A percentile compares a stretch with the other conserved stretches of the same genome.
These are phyloP conservation scores for Leptura quadrifasciata DNA, from an alignment of 2,888 invertebrate species.

Conservation along the genomic window DNA sequence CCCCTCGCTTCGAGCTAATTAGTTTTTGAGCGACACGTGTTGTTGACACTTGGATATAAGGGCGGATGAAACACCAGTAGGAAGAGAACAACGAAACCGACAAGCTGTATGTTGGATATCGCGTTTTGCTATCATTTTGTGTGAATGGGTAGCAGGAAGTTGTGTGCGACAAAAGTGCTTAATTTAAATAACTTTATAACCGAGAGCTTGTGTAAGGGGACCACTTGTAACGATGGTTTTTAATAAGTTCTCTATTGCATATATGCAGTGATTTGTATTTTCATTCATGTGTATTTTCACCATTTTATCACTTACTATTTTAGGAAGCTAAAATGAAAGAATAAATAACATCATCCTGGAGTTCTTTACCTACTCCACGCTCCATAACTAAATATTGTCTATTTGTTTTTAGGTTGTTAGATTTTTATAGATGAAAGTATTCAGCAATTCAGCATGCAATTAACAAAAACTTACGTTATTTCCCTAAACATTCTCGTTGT, in stretches of 20 bases:
- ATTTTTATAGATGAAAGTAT: too few relatives aligned
- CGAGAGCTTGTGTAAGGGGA: background rate
- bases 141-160: constrained; percentile 5
- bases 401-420: too few relatives aligned
- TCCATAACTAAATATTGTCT: too few relatives aligned
- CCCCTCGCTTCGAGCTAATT: constrained; percentile 50
- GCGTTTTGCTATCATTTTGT: constrained; percentile 20
- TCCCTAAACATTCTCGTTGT: too few relatives aligned
- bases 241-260: background rate
- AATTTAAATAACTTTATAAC: constrained; percentile 17
- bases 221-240: background rate
- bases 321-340: too few relatives aligned
- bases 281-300: too few relatives aligned
- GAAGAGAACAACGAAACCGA: constrained; percentile 41
- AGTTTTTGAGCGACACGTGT: constrained; percentile 59
- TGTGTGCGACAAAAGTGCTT: constrained; percentile 9
- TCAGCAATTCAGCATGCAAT: too few relatives aligned
- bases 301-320: too few relatives aligned
- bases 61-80: constrained; percentile 43
- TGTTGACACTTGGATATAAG: constrained; percentile 55
- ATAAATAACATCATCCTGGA: too few relatives aligned
- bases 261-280: background rate
- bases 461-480: too few relatives aligned
- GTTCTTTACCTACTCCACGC: too few relatives aligned
- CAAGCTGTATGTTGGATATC: constrained; percentile 12